Base-by-base conservation (phyloP, 1,140 invertebrate species). In the Melitaea cinxia region DNA sequence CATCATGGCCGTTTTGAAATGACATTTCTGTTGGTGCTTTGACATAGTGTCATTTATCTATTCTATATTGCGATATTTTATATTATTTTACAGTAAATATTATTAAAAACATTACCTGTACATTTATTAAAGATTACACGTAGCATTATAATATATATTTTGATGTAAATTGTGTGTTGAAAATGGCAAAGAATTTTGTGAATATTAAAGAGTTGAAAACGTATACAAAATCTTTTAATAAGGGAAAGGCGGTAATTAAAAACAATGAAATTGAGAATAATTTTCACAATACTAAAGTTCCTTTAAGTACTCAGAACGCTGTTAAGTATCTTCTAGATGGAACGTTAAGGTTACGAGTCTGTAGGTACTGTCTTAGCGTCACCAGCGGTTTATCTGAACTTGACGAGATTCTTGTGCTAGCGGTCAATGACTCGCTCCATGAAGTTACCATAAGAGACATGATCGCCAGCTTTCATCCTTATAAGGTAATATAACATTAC, bases 381-480 rank as follows among this genome's bases (percentile, higher is more conserved):
- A 71, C 73, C 4, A 64, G 60, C 21, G 33, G 60, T 4, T 54
- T 91, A 24, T 83, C 78, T 7, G 86, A 91, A 58, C 62, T 86
- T 28, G 86, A 87, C 28, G 81, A 87, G 70, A 72, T 88, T 10
- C 62, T 87, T 4, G 78, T 84, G 26, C 63, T 91, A 26, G 85
- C 70, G 7, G 73, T 76, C 17, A 73, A 74, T 49, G 78, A 75
- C 50, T 67, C 63, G 7, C 28, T 88, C 4, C 86, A 84, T 52
- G 84, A 87, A 65, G 78, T 91, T 23, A 77, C 83, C 26, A 77
- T 91, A 50, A 72, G 72, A 19, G 84, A 87, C 61, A 87, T 91
- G 68, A 63, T 91, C 10, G 81, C 83, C 9, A 80, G 78, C 66
- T 80, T 91, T 52, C 74, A 88, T 75, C 86, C 88, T n/a, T 77